phyloP scores from a whole-genome alignment of 2,113 vertebrate genomes.

The Etheostoma spectabile region DNA sequence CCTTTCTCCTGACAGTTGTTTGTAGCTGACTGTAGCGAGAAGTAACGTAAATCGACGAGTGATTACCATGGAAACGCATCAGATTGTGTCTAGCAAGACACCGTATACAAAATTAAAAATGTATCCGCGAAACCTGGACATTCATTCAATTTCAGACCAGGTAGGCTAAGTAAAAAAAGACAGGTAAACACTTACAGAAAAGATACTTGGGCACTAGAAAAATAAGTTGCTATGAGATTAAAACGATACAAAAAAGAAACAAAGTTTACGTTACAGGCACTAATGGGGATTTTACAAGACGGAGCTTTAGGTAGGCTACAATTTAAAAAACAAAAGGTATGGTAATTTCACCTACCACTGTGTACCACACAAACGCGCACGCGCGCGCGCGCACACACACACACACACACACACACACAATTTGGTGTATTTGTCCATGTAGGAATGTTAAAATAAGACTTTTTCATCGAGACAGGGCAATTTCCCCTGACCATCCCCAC shows the following conservation, averaged over 20 bases:
- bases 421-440: neutral
- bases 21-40: conserved; percentile 14
- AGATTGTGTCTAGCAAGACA: conserved; percentile 5
- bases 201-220: neutral
- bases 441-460: conserved; percentile 23
- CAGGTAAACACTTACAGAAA: neutral
- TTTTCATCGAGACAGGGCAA: conserved; percentile 3
- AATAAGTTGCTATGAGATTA: neutral
- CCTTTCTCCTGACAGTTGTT: conserved; percentile 24
- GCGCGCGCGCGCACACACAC: neutral
- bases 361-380: no score
- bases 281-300: neutral
- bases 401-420: neutral
- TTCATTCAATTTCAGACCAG: neutral
- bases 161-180: neutral
- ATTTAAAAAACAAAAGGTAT: neutral
- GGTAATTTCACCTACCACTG: neutral
- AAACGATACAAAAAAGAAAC: neutral
- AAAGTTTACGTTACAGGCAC: neutral
- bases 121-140: neutral
- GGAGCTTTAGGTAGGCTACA: neutral
- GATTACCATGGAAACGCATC: conserved; percentile 80
- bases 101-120: conserved; percentile 4
- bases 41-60: conserved; percentile 70
- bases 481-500: conserved; percentile 33